Base-by-base conservation (phyloP, 2,888 invertebrate genomes). In the Asteroscopus sphinx region DNA sequence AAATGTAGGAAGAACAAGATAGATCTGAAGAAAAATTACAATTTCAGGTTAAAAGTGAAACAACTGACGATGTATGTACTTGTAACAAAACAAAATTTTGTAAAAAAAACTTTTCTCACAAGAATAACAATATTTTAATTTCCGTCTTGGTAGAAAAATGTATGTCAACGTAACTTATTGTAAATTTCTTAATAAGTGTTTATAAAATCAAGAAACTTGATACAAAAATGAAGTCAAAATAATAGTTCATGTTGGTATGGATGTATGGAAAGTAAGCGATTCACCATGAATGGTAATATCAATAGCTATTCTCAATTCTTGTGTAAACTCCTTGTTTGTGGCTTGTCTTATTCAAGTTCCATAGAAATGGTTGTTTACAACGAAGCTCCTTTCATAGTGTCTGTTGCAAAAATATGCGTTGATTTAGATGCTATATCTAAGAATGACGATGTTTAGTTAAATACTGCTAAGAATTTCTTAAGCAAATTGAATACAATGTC, bases 241-340 rank as follows among this genome's bases (percentile, higher is more conserved):
- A 41, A 61, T 48, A 57, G 41, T 21, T 51, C 33, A 48, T 62
- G 37, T 51, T n/a, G 33, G 16, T 53, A 33, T 30, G 39, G 44
- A 40, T 47, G 54, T 59, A 61, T 57, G 33, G 32, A 60, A 56
- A 60, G 48, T 60, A 67, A 35, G 41, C 56, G 45, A 68, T 74
- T 53, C 55, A 49, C 75, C 73, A 52, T 72, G 73, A 72, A 74
- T 74, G 75, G 75, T 72, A 69, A 69, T 69, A 74, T 74, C 72
- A 74, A 74, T 68, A 64, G 68, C 68, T 71, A 66, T 63, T 73
- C 73, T 76, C 65, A 57, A 63, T 73, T 75, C 73, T 76, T 51
- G 40, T 70, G 73, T 73, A 68, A 76, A 76, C 45, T 62, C 51
- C 73, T 59, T 61, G 71, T 73, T 73, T 70, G 68, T 58, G 45